These are phyloP conservation scores for human DNA, from an alignment of 2,113 vertebrate genomes.

Conservation along the genomic window DNA sequence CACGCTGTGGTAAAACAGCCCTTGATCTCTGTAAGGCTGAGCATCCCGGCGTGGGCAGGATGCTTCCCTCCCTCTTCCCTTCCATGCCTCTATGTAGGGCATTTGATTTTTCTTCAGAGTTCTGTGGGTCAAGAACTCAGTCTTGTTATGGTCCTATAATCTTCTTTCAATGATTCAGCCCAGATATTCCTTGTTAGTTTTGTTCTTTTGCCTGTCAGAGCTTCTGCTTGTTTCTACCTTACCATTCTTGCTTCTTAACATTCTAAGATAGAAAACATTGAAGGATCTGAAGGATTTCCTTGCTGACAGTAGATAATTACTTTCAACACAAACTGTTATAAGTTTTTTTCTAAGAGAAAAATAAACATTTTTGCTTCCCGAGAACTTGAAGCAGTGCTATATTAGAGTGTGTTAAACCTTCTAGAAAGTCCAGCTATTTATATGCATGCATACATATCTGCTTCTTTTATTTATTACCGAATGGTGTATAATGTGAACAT, in stretches of 20 bases:
- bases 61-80: fast-evolving
- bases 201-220: not conserved
- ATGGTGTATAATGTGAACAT: not conserved
- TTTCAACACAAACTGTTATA: conserved; percentile 35
- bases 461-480: conserved; percentile 1
- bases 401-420: conserved; percentile 5
- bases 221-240: not conserved
- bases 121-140: not conserved
- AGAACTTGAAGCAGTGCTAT: not conserved
- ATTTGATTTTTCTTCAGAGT: not conserved
- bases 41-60: fast-evolving
- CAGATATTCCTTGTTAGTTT: not conserved
- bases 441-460: not conserved
- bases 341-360: conserved; percentile 19
- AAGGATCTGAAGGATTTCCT: not conserved
- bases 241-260: not conserved
- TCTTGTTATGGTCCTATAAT: not conserved
- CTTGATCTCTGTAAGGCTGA: no score
- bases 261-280: not conserved
- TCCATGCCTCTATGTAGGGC: fast-evolving
- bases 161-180: not conserved
- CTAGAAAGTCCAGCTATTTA: not conserved
- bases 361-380: not conserved
- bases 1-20: no score
- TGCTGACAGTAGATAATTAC: not conserved